phyloP scores from a whole-genome alignment of 2,113 vertebrate genomes.

The Pycnonotus jocosus region DNA sequence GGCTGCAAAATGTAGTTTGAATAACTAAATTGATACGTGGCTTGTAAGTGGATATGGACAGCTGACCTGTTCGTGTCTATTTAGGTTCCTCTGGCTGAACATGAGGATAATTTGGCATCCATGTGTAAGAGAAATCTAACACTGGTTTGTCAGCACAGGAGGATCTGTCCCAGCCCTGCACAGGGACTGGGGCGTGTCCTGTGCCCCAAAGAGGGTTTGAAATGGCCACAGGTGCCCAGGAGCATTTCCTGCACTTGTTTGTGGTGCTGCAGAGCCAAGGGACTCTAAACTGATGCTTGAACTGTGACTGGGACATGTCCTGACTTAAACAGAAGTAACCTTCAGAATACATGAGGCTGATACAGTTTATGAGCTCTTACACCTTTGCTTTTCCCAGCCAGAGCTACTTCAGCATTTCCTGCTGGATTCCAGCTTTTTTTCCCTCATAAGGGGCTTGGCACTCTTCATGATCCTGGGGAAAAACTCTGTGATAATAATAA shows the following conservation, averaged over 20 bases:
- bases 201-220: background rate
- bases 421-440: background rate
- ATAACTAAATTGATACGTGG: background rate
- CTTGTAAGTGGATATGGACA: conserved; percentile 12
- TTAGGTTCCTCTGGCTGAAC: conserved; percentile 7
- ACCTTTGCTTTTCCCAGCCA: background rate
- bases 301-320: background rate
- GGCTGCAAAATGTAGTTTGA: background rate
- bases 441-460: background rate
- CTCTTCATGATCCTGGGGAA: background rate
- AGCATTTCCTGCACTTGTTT: background rate
- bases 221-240: background rate
- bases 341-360: background rate
- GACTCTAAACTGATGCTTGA: background rate
- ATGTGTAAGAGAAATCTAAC: background rate
- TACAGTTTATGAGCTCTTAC: background rate
- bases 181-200: background rate
- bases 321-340: background rate
- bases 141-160: background rate
- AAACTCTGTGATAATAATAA: background rate
- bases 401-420: background rate
- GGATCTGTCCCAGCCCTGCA: background rate
- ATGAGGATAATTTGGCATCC: conserved; percentile 19
- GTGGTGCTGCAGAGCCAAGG: background rate
- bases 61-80: conserved; percentile 11